Evolutionary conservation across 2,113 vertebrate species (phyloP).

Genomic region (Protobothrops mucrosquamatus): DNA sequence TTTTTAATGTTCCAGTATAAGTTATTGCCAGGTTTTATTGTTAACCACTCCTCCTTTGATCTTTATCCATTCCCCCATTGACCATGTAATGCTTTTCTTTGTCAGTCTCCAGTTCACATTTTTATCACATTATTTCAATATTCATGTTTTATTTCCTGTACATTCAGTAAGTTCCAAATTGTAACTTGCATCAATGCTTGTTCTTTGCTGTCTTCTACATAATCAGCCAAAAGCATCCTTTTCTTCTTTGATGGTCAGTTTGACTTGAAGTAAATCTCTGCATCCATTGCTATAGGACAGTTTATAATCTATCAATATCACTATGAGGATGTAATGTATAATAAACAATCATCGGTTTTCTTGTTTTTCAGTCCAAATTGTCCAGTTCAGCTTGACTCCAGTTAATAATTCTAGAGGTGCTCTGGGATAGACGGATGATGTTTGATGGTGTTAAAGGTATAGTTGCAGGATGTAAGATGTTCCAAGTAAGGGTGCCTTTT

Average conservation of each 20-base stretch:
- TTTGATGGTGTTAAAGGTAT: not conserved
- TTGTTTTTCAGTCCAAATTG: not conserved
- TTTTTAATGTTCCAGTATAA: not conserved
- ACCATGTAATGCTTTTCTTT: not conserved
- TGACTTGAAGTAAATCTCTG: not conserved
- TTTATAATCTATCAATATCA: not conserved
- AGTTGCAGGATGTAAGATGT: not conserved
- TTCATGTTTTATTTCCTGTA: not conserved
- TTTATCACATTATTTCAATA: not conserved
- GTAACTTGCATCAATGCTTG: not conserved
- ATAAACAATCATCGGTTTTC: not conserved
- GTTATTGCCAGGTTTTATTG: not conserved
- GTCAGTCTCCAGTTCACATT: not conserved
- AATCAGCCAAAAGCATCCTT: not conserved
- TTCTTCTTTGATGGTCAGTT: not conserved
- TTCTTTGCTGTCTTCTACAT: not conserved
- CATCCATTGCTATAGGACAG: not conserved
- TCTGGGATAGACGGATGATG: not conserved
- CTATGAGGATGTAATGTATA: not conserved
- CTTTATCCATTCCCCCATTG: not conserved
- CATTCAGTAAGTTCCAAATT: not conserved
- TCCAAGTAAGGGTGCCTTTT: not conserved
- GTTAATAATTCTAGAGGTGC: not conserved
- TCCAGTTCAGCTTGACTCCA: not conserved
- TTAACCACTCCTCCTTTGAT: not conserved